Evolutionary conservation across 2,113 vertebrate genomes (phyloP).

Genomic region (Mobula hypostoma): DNA sequence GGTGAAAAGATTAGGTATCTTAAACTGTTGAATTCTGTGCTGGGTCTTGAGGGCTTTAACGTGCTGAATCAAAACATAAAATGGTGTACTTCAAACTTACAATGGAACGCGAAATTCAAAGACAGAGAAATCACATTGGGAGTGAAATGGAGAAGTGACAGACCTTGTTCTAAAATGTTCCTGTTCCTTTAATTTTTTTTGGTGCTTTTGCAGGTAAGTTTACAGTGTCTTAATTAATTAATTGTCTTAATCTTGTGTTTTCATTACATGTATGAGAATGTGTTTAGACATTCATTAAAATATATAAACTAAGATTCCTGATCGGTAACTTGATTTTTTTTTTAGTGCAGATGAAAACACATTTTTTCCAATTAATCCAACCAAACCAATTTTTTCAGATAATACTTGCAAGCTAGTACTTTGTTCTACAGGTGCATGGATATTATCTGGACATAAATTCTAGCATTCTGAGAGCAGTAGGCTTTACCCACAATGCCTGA

Average conservation of each 20-base stretch:
- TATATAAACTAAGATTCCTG: neutral
- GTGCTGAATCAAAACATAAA: no score
- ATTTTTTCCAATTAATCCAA: neutral
- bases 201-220: neutral
- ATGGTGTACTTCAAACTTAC: no score
- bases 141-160: no score
- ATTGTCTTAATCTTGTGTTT: neutral
- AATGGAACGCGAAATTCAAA: no score
- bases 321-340: neutral
- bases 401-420: neutral
- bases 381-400: neutral
- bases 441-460: neutral
- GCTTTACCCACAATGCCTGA: neutral
- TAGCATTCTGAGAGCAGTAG: neutral
- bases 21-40: no score
- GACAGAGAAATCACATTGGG: no score
- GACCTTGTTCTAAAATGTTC: neutral
- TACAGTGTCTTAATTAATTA: no score
- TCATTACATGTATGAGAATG: neutral
- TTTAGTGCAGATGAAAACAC: neutral
- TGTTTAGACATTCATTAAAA: neutral
- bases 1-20: no score
- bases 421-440: neutral
- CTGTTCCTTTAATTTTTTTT: neutral
- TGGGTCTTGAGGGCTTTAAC: no score